Evolutionary conservation across 2,888 invertebrate species (phyloP), one percentile per base, ranked within the genome.

Genomic region (Oasisia sp.): DNA sequence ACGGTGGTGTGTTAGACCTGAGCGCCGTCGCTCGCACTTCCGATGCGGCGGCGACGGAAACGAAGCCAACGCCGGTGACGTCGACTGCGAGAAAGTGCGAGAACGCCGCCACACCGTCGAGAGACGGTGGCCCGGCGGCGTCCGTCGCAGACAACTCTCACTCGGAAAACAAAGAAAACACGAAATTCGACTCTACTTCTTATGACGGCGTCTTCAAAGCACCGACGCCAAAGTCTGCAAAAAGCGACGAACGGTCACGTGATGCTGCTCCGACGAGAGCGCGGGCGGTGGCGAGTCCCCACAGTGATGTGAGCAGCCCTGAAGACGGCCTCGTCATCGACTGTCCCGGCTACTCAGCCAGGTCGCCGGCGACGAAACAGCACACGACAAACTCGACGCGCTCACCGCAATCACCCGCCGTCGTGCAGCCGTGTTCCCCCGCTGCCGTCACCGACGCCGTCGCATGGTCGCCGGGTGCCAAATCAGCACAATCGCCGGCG

Each of bases 271-370:
- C 44, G 91, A 32, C 90, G 2, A 92, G 93, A 45, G 27, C 91
- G 14, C 92, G 92, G 91, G 50, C 90, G 12, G 91, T 92, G 38
- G 91, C 93, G 8, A 95, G 95, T 93, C 95, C 95, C 32, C 93
- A 94, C 74, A 96, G 95, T 93, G 95, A 95, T 58, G 94, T 94
- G 8, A 96, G 96, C 93, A 96, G 96, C 93, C 96, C 96, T 7
- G 96, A 96, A 93, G 96, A 96, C 92, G 95, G 96, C 56, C 94
- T 96, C 44, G 94, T 96, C 50, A 96, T 96, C 89, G 96, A 96
- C 93, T 96, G 94, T 93, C 95, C 95, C 45, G 93, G 94, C n/a
- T 94, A 94, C 19, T 94, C 94, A n/a, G 32, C 92, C 92, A 74
- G 74, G n/a, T 44, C 91, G 91, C 32, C 92, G 91, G 38, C 90